Evolutionary conservation across 2,113 vertebrate species (phyloP).

Genomic region (Aldabrachelys gigantea): DNA sequence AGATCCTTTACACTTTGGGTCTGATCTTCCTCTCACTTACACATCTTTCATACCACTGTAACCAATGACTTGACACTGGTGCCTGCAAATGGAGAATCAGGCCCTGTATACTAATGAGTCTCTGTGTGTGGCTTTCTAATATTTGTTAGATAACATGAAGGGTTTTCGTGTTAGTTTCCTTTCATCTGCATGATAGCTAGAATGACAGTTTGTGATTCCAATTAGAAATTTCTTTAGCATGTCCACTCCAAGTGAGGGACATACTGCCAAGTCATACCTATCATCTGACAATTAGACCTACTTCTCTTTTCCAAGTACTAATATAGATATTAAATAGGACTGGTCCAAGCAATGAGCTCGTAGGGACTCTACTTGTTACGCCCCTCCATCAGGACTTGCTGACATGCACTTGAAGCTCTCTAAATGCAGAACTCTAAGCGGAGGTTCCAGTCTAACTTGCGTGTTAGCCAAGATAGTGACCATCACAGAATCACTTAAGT

Average conservation of each 20-base stretch:
- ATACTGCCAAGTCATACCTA: not conserved
- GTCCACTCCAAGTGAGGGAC: not conserved
- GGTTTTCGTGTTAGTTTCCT: not conserved
- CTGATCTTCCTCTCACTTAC: not conserved
- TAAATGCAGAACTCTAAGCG: not conserved
- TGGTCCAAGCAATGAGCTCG: not conserved
- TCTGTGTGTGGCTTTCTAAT: not conserved
- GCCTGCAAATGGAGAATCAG: not conserved
- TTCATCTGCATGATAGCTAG: not conserved
- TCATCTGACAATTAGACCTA: not conserved
- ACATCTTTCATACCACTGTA: not conserved
- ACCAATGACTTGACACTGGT: not conserved
- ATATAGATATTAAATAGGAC: not conserved
- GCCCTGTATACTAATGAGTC: not conserved
- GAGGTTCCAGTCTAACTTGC: not conserved
- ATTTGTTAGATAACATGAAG: not conserved
- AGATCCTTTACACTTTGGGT: not conserved
- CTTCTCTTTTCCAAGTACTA: not conserved
- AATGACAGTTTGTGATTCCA: not conserved
- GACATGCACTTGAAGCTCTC: not conserved
- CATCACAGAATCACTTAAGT: not conserved
- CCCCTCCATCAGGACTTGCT: not conserved
- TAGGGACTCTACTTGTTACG: not conserved
- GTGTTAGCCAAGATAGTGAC: not conserved
- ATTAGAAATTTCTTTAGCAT: slow-evolving; percentile 5